Evolutionary conservation across 2,797 vertebrate genomes (phyloP), one percentile per base, ranked within the genome.

Genomic region (Rhynchonycteris naso): DNA sequence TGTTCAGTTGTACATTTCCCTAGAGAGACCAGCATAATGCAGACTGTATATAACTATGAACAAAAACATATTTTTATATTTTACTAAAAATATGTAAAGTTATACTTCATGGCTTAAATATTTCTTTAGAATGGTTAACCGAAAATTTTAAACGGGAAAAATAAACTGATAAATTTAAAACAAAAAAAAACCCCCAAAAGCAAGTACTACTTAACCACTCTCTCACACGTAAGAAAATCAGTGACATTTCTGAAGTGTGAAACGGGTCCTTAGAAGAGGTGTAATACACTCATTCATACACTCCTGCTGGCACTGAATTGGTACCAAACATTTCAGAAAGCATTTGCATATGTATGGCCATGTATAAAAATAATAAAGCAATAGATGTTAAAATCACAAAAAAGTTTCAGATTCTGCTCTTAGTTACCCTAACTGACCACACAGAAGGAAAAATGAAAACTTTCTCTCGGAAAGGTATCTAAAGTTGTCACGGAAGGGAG

Each of bases 71-170:
- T 43, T 65, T 78, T 74, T 65, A 52, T 11, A 85, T 84, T 85
- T 52, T 65, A 58, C 68, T 84, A 90, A 71, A 89, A 84, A 84
- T 14, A 54, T 84, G 35, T 19, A 87, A 89, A 81, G 33, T 75
- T 79, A 38, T 58, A 58, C 92, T 54, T 85, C 56, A 59, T 43
- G 43, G 68, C 56, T 87, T 92, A 90, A 91, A 26, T 54, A 82
- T 59, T 71, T 92, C 78, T 30, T 38, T 58, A 92, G 12, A 88
- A 79, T 66, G 81, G 43, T 86, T 56, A 63, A 86, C 7, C 78
- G 58, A 66, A 38, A 87, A 69, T 38, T 82, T 93, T 81, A 93
- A 94, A 82, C 47, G 80, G 65, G 50, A 59, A 93, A 90, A 96
- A 54, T 4, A 91, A 76, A 90, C 80, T 30, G 30, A 86, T 56